Base-by-base conservation (phyloP, 2,888 invertebrate genomes). In the Eugnorisma glareosa region DNA sequence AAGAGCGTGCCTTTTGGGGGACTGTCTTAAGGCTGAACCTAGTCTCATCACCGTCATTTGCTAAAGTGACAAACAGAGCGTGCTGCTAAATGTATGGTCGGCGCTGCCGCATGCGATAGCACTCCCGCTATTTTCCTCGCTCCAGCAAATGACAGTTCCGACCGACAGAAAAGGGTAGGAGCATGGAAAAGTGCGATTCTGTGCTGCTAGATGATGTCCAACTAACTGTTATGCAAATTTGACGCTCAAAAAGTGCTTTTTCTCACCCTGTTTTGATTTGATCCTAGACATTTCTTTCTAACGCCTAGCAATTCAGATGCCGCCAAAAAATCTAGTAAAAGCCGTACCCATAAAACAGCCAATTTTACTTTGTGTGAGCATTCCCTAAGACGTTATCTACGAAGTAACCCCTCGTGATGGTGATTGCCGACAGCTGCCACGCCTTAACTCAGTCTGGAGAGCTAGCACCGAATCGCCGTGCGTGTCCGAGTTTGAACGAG, bases 401-500 rank as follows among this genome's bases (percentile, higher is more conserved):
- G n/a, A 45, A 31, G 40, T 66, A 81, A 59, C 57, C 28, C 57
- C 28, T 70, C 61, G 40, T 45, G 64, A 64, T n/a, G 51, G 67
- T 84, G 84, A 73, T 67, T 71, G 67, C 70, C 43, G 57, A 24
- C 59, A 68, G 74, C 66, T 31, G 77, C 83, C 83, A 69, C 84
- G 77, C 83, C 83, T 45, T 10, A 13, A 31, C 54, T 28, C 35
- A 11, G 67, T n/a, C 63, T 74, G 70, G 59, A 74, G 81, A 35
- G 48, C 35, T 59, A 61, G 31, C 59, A 10, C 21, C 28, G 59
- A 31, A 10, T 21, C 0, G 59, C n/a, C n/a, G 57, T 82, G 82
- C 84, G 82, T 82, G 82, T 45, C 67, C 10, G 31, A 40, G 48
- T 57, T 74, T 37, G 63, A 73, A 59, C 73, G 37, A 79, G 70